These are phyloP conservation scores for Corynorhinus townsendii DNA, from an alignment of 2,113 vertebrate genomes.

Conservation along the genomic window DNA sequence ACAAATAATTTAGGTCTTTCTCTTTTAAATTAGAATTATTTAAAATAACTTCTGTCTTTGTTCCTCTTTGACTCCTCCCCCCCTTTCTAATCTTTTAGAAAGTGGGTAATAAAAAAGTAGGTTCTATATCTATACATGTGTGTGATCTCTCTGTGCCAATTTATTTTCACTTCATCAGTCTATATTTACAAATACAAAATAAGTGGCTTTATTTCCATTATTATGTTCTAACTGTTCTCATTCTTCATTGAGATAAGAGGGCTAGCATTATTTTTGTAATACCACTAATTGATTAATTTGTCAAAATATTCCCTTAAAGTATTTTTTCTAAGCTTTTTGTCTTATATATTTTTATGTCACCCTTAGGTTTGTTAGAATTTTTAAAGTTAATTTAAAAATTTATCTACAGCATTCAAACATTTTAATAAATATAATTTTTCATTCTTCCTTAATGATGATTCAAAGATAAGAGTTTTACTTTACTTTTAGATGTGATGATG, in stretches of 20 bases:
- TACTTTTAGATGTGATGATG: not conserved
- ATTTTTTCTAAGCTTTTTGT: not conserved
- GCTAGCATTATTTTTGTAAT: not conserved
- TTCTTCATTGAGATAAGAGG: not conserved
- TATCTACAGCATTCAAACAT: not conserved
- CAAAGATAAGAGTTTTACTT: not conserved
- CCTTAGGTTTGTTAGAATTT: not conserved
- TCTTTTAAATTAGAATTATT: not conserved
- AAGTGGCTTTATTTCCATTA: not conserved
- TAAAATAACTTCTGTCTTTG: not conserved
- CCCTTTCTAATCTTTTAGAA: not conserved
- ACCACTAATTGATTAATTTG: not conserved
- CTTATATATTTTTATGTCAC: not conserved
- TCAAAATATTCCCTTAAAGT: not conserved
- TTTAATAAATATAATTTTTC: not conserved
- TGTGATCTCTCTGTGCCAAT: not conserved
- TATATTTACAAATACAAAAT: not conserved
- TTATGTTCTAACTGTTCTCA: not conserved
- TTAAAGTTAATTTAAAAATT: not conserved
- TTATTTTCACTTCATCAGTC: not conserved
- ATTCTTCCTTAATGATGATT: not conserved
- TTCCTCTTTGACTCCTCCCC: not conserved
- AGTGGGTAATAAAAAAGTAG: not conserved
- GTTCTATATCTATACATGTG: not conserved
- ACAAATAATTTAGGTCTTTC: not conserved